phyloP scores from a whole-genome alignment of 2,113 vertebrate genomes.

The Bos javanicus region DNA sequence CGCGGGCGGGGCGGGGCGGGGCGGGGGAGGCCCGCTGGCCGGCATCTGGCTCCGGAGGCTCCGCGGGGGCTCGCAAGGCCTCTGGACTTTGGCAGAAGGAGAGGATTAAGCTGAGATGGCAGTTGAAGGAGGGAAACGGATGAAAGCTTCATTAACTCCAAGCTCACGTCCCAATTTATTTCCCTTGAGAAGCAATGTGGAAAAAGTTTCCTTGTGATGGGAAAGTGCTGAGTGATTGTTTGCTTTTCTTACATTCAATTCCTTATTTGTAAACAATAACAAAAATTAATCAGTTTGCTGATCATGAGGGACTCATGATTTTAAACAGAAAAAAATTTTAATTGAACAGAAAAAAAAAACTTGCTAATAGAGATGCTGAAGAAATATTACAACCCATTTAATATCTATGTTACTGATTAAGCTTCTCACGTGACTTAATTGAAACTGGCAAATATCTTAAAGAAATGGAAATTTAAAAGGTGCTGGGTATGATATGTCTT shows the following conservation, averaged over 20 bases:
- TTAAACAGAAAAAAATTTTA: constrained; percentile 46
- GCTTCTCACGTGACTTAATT: background rate
- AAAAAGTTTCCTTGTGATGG: background rate
- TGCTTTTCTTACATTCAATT: constrained; percentile 29
- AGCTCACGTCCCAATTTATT: background rate
- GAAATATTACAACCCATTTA: background rate
- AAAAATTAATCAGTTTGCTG: constrained; percentile 29
- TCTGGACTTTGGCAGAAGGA: constrained; percentile 69
- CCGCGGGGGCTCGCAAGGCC: constrained; percentile 52
- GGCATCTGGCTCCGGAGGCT: constrained; percentile 66
- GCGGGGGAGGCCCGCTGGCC: background rate
- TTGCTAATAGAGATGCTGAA: background rate
- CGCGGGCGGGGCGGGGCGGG: background rate
- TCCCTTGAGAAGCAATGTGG: background rate
- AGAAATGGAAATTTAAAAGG: background rate
- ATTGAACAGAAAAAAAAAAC: constrained; percentile 27
- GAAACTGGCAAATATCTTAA: background rate
- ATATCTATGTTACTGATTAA: background rate
- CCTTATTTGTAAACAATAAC: constrained; percentile 35
- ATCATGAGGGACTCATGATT: background rate
- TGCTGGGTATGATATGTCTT: background rate
- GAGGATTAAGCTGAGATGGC: constrained; percentile 48
- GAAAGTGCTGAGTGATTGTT: background rate
- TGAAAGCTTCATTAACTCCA: constrained; percentile 56
- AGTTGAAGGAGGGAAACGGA: constrained; percentile 36